phyloP scores from a whole-genome alignment of 1,140 invertebrate genomes.

The Trypoxylus dichotomus region DNA sequence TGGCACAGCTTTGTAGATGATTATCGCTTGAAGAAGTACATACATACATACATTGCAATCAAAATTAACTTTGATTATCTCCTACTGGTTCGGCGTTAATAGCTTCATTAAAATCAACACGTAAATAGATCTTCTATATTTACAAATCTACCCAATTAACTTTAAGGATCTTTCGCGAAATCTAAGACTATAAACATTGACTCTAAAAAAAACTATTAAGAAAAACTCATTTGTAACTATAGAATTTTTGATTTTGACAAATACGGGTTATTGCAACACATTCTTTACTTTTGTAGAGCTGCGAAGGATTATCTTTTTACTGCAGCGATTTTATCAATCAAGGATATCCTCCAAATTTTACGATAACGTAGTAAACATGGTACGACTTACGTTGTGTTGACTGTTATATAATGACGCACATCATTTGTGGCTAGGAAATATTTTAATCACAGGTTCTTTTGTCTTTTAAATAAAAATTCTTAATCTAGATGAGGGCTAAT shows the following conservation, averaged over 20 bases:
- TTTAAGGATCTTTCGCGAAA: background rate
- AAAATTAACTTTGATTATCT: background rate
- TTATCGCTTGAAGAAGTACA: background rate
- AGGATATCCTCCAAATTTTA: slow-evolving; percentile 7
- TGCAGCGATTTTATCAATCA: background rate
- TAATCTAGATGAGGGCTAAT: background rate
- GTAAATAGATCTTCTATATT: background rate
- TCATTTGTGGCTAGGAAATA: background rate
- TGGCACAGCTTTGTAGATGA: background rate
- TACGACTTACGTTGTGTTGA: background rate
- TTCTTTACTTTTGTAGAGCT: background rate
- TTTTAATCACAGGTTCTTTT: background rate
- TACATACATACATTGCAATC: background rate
- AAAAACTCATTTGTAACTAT: background rate
- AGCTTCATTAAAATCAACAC: background rate
- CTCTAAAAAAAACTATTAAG: no score
- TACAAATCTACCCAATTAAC: background rate
- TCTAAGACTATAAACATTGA: background rate
- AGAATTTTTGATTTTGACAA: background rate
- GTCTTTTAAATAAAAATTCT: background rate
- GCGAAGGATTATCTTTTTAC: background rate
- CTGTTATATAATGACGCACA: background rate
- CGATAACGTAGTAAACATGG: background rate
- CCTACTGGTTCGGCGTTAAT: background rate
- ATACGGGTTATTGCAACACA: background rate